Evolutionary conservation across 1,140 invertebrate species (phyloP).

Genomic region (Heliconius eleuchia): DNA sequence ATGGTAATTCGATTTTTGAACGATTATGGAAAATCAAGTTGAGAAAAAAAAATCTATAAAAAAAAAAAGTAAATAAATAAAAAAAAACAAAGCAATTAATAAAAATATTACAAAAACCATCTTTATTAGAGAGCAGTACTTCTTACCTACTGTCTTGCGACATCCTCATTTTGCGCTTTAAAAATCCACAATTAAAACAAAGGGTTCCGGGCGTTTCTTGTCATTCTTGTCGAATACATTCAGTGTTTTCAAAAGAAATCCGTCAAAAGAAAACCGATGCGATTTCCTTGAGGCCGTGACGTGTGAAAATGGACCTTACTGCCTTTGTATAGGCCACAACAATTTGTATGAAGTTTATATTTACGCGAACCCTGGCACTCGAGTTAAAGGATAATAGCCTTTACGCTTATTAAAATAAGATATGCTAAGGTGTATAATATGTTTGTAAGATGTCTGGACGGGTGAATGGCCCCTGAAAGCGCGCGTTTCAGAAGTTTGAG

Average conservation of each 20-base stretch:
- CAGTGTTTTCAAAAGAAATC: conserved; percentile 47
- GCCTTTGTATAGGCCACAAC: conserved; percentile 31
- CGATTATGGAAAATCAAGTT: neutral
- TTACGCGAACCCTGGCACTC: conserved; percentile 13
- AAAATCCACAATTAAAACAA: conserved; percentile 39
- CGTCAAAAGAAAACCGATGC: conserved; percentile 48
- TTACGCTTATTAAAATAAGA: conserved; percentile 47
- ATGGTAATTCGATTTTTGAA: neutral
- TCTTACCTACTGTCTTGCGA: conserved; percentile 22
- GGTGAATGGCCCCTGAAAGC: conserved; percentile 69
- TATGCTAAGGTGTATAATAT: conserved; percentile 35
- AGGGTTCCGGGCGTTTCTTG: conserved; percentile 32
- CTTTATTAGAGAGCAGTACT: neutral
- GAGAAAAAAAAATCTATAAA: neutral
- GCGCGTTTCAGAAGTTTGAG: conserved; percentile 67
- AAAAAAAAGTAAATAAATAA: neutral
- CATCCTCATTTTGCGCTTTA: conserved; percentile 24
- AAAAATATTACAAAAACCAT: neutral
- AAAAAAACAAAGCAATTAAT: neutral
- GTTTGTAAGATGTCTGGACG: conserved; percentile 55
- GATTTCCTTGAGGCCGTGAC: conserved; percentile 33
- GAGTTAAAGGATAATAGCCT: conserved; percentile 40
- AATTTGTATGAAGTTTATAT: conserved; percentile 26
- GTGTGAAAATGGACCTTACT: conserved; percentile 54
- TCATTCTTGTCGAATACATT: conserved; percentile 40